Base-by-base conservation (phyloP, 1,140 invertebrate species). In the Armadillidium nasatum region DNA sequence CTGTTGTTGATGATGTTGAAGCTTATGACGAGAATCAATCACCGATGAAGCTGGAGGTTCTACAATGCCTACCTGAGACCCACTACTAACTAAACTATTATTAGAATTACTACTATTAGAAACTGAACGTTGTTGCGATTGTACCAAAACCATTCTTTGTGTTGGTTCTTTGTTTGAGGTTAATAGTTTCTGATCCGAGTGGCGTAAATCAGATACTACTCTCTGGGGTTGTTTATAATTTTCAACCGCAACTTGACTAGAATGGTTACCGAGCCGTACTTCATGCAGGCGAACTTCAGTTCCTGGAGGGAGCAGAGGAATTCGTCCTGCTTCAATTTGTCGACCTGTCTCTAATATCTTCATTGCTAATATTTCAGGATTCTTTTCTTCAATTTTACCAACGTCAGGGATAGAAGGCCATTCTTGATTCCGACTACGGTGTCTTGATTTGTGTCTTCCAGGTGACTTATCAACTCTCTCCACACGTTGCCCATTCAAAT, bases 381-480 rank as follows among this genome's bases (percentile, higher is more conserved):
- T 94, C 82, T 94, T 93, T 82, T 95, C 94, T 82, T 94, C 91
- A 76, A 95, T 95, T 84, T 94, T 94, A 3, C 91, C 93, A 44
- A 94, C 89, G 80, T 94, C 92, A 0, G 93, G 93, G 33, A 95
- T 91, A 79, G 94, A 92, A 0, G 93, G 93, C 93, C 93, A 95
- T 82, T 95, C 93, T 84, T 94, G 93, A 0, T 92, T 93, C 4
- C 92, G 86, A 3, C 91, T 90, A 2, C 92, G 50, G 73, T 76
- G 77, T 43, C 78, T 70, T 7, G 80, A 75, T 75, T 79, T 82
- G 44, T 81, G 75, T 45, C 81, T 74, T 15, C 80, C 80, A 0
- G 80, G 80, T n/a, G 77, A 78, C 73, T 81, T 81, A n/a, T 81
- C 80, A 9, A 66, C 60, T 21, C 54, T 66, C 46, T 79, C 60